Conservation (phyloP, 2,888 invertebrate genomes). For the Nysson spinosus region DNA sequence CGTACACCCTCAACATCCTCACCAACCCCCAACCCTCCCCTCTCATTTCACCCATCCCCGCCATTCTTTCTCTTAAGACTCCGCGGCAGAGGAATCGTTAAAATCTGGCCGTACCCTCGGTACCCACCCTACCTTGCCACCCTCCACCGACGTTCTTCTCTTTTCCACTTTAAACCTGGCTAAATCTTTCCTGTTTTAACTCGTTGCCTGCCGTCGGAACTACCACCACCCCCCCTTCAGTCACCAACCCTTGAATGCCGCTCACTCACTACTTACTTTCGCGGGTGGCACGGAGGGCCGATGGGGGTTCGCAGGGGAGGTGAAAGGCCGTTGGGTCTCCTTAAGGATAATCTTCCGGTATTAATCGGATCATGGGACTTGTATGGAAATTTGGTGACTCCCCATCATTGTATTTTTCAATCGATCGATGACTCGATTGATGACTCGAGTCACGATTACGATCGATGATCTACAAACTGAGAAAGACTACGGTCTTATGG, state of each 20-base stretch:
- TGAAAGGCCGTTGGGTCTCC: slow-evolving; percentile 51
- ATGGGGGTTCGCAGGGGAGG: slow-evolving; percentile 36
- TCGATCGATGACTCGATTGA: background rate
- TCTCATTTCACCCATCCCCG: slow-evolving; percentile 74
- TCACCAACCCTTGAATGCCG: slow-evolving; percentile 74
- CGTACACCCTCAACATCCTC: slow-evolving; percentile 58
- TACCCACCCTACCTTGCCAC: slow-evolving; percentile 62
- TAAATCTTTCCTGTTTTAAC: slow-evolving; percentile 34
- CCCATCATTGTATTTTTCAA: too few relatives aligned
- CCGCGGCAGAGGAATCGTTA: slow-evolving; percentile 78
- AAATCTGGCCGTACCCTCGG: slow-evolving; percentile 77
- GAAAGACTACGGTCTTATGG: too few relatives aligned
- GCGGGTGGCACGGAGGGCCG: slow-evolving; percentile 49
- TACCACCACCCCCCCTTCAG: slow-evolving; percentile 73
- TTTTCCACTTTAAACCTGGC: slow-evolving; percentile 12
- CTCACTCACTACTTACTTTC: slow-evolving; percentile 74
- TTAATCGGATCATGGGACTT: slow-evolving; percentile 62
- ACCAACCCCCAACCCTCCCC: slow-evolving; percentile 64
- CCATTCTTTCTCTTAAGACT: slow-evolving; percentile 78
- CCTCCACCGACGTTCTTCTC: slow-evolving; percentile 49
- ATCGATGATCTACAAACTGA: slow-evolving; percentile 10
- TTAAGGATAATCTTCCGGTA: slow-evolving; percentile 60
- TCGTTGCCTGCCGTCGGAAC: slow-evolving; percentile 48
- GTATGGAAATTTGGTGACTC: slow-evolving; percentile 39
- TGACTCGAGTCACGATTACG: background rate